Conservation (phyloP, 2,797 vertebrate species). For the Craterocephalus amniculus region DNA sequence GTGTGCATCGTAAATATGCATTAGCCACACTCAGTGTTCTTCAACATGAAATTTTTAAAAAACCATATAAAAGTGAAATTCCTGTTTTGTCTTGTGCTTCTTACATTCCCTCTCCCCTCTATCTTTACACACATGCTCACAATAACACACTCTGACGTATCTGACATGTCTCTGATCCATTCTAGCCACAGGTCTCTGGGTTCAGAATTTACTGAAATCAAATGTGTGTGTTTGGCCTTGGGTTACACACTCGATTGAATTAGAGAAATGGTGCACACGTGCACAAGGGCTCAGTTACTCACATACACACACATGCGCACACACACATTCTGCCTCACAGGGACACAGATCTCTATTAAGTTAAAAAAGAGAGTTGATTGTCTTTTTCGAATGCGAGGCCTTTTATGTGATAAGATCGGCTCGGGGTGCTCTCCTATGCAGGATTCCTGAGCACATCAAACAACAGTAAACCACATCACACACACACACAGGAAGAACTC, state of each 20-base stretch:
- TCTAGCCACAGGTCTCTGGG: conserved; percentile 62
- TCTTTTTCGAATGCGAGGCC: conserved; percentile 72
- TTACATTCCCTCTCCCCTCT: conserved; percentile 6
- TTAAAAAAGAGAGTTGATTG: conserved; percentile 76
- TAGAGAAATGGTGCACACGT: conserved; percentile 64
- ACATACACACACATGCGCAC: conserved; percentile 10
- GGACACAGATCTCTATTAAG: conserved; percentile 75
- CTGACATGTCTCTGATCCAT: conserved; percentile 61
- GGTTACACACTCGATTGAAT: conserved; percentile 80
- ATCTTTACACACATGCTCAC: conserved; percentile 15
- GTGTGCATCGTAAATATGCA: conserved; percentile 36
- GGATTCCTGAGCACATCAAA: conserved; percentile 82
- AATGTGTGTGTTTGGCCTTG: conserved; percentile 77
- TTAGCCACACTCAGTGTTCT: conserved; percentile 29
- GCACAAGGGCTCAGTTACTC: conserved; percentile 23
- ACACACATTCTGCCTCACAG: conserved; percentile 37
- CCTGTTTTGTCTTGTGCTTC: conserved; percentile 10
- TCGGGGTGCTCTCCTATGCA: conserved; percentile 74
- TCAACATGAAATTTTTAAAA: conserved; percentile 40
- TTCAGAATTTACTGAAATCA: conserved; percentile 76
- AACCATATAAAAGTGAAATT: conserved; percentile 29
- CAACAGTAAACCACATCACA: conserved; percentile 80
- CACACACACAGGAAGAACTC: conserved; percentile 76
- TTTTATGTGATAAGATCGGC: conserved; percentile 82
- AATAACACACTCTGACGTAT: conserved; percentile 44